Evolutionary conservation across 1,140 invertebrate species (phyloP), one percentile per base, ranked within the genome.

Genomic region (Hyposmocoma kahamanoa): DNA sequence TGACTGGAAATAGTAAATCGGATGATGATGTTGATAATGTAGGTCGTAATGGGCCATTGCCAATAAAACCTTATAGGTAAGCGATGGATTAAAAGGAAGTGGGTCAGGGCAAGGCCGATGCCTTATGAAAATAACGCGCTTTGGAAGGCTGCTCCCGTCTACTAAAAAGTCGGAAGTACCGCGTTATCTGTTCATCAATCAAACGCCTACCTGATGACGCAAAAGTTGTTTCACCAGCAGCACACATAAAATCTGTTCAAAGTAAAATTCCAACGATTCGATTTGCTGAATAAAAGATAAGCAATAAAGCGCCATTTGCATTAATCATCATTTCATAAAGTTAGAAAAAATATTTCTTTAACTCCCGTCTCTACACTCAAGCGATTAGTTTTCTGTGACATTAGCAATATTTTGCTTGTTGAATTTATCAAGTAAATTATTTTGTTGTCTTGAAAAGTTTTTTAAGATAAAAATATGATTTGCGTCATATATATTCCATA

Each of bases 51-150:
- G 73, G 78, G 73, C 74, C 72, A 78, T 78, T 72, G 67, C 76
- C 78, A 82, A 85, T 83, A 83, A 85, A 83, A 85, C 76, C 72
- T 85, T 85, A 85, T 82, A 85, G 78, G 82, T 81, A 85, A 85
- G 71, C 72, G 74, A 80, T 82, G 76, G 78, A 85, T 79, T 82
- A 82, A 79, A 84, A 79, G 70, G 62, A 83, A 81, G 52, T 83
- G 50, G 79, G 74, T 84, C 74, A 83, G 69, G 70, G 78, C 60
- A 77, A 64, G 70, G 72, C 71, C 54, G 64, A 47, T 65, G 59
- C 61, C 67, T 75, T 84, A 80, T 67, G 65, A 77, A 73, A 77
- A 78, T 72, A 79, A 72, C 62, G 57, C 48, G 43, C 58, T 71
- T 67, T 56, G 50, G 62, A 52, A 61, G 56, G 58, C 53, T 52